Percentiles rank a stretch among this genome's conserved stretches.
Conservation (phyloP, 2,888 invertebrate genomes). For the Sphaeridia pumilis region DNA sequence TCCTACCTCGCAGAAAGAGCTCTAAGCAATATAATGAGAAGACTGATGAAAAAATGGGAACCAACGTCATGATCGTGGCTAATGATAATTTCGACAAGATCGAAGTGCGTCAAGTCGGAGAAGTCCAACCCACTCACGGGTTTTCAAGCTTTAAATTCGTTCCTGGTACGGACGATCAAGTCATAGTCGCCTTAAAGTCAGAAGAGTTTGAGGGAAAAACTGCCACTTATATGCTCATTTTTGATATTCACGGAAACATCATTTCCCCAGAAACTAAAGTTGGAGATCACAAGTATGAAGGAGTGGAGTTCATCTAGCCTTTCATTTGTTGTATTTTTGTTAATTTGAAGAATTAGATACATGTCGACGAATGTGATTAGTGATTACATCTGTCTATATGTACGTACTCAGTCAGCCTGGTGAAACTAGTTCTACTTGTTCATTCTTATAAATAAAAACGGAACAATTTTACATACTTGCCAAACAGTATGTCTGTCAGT, state of each 20-base stretch:
- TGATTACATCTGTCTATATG: too few species aligned
- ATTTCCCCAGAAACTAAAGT: slow-evolving; percentile 66
- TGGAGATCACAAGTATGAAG: slow-evolving; percentile 81
- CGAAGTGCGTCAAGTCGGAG: slow-evolving; percentile 52
- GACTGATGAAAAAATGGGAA: slow-evolving; percentile 76
- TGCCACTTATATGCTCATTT: slow-evolving; percentile 74
- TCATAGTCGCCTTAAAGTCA: slow-evolving; percentile 85
- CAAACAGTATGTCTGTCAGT: too few species aligned
- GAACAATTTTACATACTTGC: too few species aligned
- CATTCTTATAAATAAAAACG: too few species aligned
- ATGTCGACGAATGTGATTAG: too few species aligned
- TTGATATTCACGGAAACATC: slow-evolving; percentile 63
- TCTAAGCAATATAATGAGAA: slow-evolving; percentile 77
- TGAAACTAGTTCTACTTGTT: too few species aligned
- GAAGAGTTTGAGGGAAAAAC: slow-evolving; percentile 82
- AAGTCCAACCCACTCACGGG: slow-evolving; percentile 60
- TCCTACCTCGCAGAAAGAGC: slow-evolving; percentile 83
- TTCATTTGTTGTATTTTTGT: too few species aligned
- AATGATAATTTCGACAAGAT: slow-evolving; percentile 62
- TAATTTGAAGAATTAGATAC: too few species aligned
- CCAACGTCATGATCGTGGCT: slow-evolving; percentile 70
- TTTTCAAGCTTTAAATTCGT: slow-evolving; percentile 98
- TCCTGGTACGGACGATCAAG: slow-evolving; percentile 72
- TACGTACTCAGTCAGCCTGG: too few species aligned
- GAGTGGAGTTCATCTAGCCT: slow-evolving; percentile 70